These are phyloP conservation scores for Lepidochitona cinerea DNA, from an alignment of 2,888 invertebrate genomes.

Conservation along the genomic window DNA sequence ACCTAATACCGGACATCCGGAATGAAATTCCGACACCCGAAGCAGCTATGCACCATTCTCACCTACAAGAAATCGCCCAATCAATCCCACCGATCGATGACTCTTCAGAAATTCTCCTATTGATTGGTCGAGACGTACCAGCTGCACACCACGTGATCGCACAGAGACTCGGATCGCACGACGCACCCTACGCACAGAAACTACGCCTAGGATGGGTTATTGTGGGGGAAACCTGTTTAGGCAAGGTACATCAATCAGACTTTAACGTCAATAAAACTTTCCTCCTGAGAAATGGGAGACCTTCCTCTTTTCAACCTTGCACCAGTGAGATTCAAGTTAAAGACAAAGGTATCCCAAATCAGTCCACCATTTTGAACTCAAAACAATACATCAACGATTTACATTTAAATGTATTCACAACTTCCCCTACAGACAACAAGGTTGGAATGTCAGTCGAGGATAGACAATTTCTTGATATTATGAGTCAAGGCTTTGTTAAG, in stretches of 20 bases:
- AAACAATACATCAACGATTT: no score
- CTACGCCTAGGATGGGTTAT: conserved; percentile 19
- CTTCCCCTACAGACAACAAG: neutral
- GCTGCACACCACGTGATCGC: conserved; percentile 19
- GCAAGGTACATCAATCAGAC: conserved; percentile 16
- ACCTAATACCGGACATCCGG: conserved; percentile 18
- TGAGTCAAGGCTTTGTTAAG: conserved; percentile 16
- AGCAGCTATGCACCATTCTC: conserved; percentile 15
- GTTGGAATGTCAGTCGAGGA: conserved; percentile 19
- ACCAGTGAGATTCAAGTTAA: conserved; percentile 12
- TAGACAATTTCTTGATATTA: conserved; percentile 18
- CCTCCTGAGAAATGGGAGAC: conserved; percentile 16
- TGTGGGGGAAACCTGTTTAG: conserved; percentile 22
- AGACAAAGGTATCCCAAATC: neutral
- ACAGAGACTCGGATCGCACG: conserved; percentile 6
- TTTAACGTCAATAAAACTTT: conserved; percentile 16
- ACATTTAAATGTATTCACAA: neutral
- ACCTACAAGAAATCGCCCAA: conserved; percentile 17
- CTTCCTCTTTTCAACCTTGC: conserved; percentile 14
- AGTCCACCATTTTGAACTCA: no score
- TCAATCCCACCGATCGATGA: conserved; percentile 19
- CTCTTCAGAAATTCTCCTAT: conserved; percentile 9
- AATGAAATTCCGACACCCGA: conserved; percentile 30
- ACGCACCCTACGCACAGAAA: conserved; percentile 19
- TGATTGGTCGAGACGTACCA: conserved; percentile 17